Evolutionary conservation across 2,888 invertebrate genomes (phyloP).

Genomic region (Acleris literana): DNA sequence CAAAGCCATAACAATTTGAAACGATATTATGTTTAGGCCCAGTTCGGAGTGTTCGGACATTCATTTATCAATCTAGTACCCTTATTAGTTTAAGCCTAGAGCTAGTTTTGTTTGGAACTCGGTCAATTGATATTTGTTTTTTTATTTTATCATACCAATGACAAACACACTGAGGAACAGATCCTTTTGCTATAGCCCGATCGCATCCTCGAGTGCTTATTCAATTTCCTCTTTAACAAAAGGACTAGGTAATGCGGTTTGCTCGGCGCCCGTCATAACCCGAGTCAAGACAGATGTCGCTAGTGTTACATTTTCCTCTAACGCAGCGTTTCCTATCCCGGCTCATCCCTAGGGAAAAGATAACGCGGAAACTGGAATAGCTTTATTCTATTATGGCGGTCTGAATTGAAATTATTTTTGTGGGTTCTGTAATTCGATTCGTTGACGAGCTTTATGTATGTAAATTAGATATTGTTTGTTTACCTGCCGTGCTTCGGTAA

Average conservation of each 20-base stretch:
- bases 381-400: slow-evolving; percentile 28
- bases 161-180: too few relatives aligned
- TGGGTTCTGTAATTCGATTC: slow-evolving; percentile 22
- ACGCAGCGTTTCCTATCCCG: slow-evolving; percentile 1
- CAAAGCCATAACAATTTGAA: too few relatives aligned
- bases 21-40: too few relatives aligned
- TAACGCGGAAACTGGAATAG: slow-evolving; percentile 12
- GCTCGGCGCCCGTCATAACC: not conserved
- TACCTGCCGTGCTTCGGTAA: not conserved
- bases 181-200: not conserved
- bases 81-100: too few relatives aligned
- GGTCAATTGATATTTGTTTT: too few relatives aligned
- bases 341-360: slow-evolving; percentile 16
- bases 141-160: too few relatives aligned
- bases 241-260: not conserved
- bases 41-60: too few relatives aligned
- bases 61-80: too few relatives aligned
- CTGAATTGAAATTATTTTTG: slow-evolving; percentile 27
- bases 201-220: not conserved
- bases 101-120: too few relatives aligned
- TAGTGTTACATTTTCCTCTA: slow-evolving; percentile 12
- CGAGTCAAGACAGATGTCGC: slow-evolving; percentile 10
- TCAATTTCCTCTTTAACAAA: not conserved
- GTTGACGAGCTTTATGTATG: slow-evolving; percentile 20
- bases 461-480: slow-evolving; percentile 27